Evolutionary conservation across 1,140 invertebrate species (phyloP).

Genomic region (Cydia fagiglandana): DNA sequence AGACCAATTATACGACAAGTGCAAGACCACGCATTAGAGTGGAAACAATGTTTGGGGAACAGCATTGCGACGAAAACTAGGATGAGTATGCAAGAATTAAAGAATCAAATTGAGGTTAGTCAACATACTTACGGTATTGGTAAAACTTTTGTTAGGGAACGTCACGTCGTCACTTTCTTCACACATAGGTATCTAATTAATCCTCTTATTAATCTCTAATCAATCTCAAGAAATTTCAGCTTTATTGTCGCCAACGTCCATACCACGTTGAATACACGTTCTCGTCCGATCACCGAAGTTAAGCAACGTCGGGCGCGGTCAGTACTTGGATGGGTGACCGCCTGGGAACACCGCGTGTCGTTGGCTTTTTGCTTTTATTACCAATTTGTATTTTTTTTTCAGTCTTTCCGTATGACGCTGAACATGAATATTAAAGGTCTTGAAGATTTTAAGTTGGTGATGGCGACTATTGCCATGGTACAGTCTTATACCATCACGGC

Average conservation of each 20-base stretch:
- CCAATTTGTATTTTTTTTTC: conserved; percentile 40
- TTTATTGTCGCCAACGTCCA: neutral
- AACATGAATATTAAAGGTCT: conserved; percentile 86
- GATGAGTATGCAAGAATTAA: conserved; percentile 82
- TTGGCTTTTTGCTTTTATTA: conserved; percentile 31
- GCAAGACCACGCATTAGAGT: conserved; percentile 83
- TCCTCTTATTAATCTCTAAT: no score
- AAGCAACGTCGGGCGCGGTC: conserved; percentile 5
- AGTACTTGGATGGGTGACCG: conserved; percentile 17
- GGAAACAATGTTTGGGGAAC: conserved; percentile 84
- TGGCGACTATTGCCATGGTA: conserved; percentile 88
- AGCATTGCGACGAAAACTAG: conserved; percentile 81
- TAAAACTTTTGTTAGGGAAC: no score
- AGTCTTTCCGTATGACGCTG: conserved; percentile 81
- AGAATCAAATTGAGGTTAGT: conserved; percentile 80
- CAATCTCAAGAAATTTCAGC: neutral
- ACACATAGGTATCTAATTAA: neutral
- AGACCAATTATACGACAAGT: conserved; percentile 82
- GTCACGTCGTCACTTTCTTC: neutral
- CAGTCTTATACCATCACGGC: conserved; percentile 86
- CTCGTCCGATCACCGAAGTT: conserved; percentile 19
- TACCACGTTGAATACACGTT: conserved; percentile 19
- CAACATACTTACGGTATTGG: no score
- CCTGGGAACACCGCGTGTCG: conserved; percentile 11
- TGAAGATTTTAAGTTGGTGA: conserved; percentile 90